These are phyloP conservation scores for Caenorhabditis inopinata DNA, from an alignment of 1,140 invertebrate genomes.

Conservation along the genomic window DNA sequence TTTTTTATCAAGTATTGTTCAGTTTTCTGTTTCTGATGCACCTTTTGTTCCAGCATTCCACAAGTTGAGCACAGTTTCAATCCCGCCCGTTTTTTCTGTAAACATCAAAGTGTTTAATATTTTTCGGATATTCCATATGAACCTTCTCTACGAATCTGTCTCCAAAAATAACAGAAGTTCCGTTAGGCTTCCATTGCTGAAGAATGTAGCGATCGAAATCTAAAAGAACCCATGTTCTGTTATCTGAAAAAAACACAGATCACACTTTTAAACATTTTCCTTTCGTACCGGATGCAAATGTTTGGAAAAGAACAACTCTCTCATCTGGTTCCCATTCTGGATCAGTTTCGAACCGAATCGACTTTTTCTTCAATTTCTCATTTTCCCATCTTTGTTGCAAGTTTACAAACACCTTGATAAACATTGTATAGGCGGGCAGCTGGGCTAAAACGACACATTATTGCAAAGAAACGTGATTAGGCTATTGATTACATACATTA, in stretches of 20 bases:
- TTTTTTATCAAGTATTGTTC: no score
- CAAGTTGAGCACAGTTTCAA: conserved; percentile 52
- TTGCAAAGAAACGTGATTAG: conserved; percentile 14
- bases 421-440: conserved; percentile 52
- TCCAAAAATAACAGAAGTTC: conserved; percentile 55
- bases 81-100: conserved; percentile 50
- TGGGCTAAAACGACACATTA: neutral
- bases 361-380: conserved; percentile 45
- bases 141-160: conserved; percentile 56
- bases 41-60: conserved; percentile 57
- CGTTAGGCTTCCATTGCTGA: conserved; percentile 55
- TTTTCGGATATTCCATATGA: no score
- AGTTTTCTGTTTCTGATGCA: no score
- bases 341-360: conserved; percentile 56
- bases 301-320: conserved; percentile 56
- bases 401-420: conserved; percentile 46
- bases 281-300: conserved; percentile 51
- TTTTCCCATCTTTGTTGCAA: conserved; percentile 49
- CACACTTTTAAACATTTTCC: neutral
- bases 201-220: conserved; percentile 58
- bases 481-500: neutral
- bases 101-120: no score
- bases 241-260: conserved; percentile 52
- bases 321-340: conserved; percentile 61
- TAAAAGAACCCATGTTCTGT: conserved; percentile 57